phyloP scores from a whole-genome alignment of 2,113 vertebrate species.

The Myotis brandtii region DNA sequence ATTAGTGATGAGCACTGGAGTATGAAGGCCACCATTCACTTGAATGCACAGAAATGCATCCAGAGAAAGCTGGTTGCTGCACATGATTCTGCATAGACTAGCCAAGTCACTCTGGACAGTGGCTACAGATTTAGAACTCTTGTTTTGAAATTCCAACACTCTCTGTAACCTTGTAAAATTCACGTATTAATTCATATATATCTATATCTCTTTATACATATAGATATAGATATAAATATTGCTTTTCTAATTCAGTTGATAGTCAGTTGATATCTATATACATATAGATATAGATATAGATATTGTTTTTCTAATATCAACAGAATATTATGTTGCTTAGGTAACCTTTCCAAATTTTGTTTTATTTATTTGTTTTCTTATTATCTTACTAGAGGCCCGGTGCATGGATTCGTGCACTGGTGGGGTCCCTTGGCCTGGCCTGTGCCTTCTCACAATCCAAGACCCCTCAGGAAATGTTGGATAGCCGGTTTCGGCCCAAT shows the following conservation, averaged over 20 bases:
- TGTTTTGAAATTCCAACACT: accelerated
- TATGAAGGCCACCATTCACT: accelerated
- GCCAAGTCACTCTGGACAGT: accelerated
- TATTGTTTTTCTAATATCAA: not conserved
- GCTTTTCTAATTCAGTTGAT: too few species aligned
- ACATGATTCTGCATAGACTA: accelerated
- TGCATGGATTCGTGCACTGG: too few species aligned
- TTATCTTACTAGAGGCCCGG: too few species aligned
- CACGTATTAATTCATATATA: too few species aligned
- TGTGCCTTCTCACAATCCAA: too few species aligned
- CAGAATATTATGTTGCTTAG: not conserved
- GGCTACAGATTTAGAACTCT: not conserved
- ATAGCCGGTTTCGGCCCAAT: too few species aligned
- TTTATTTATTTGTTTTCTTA: not conserved
- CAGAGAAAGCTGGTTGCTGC: accelerated
- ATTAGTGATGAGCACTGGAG: accelerated
- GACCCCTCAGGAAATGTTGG: too few species aligned
- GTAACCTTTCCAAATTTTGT: not conserved
- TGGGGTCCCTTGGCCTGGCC: too few species aligned
- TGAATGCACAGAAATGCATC: accelerated
- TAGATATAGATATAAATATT: too few species aligned
- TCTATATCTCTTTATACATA: too few species aligned
- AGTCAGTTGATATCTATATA: too few species aligned
- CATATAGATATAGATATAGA: too few species aligned
- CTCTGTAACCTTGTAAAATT: not conserved